These are phyloP conservation scores for Bagarius yarrelli DNA, from an alignment of 2,113 vertebrate species.

Conservation along the genomic window DNA sequence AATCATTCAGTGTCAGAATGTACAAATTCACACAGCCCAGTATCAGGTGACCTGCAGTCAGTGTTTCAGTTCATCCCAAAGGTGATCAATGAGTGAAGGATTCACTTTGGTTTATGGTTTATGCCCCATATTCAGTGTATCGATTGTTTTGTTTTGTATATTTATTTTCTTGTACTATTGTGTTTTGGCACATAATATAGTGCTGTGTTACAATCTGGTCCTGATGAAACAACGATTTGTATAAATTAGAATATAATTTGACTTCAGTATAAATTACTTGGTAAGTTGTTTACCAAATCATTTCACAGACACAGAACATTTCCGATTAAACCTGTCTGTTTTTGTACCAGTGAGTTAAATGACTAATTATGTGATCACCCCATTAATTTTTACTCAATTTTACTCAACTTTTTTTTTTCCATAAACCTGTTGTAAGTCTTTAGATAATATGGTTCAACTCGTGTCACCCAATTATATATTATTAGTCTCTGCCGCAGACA, in stretches of 20 bases:
- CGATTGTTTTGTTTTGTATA: not conserved
- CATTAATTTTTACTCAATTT: no score
- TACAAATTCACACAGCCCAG: no score
- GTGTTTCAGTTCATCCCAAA: no score
- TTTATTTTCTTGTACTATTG: not conserved
- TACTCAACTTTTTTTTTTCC: no score
- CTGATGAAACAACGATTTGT: not conserved
- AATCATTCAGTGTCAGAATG: no score
- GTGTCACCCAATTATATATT: not conserved
- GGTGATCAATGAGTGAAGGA: not conserved
- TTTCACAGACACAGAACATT: not conserved
- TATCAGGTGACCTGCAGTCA: no score
- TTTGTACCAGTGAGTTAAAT: no score
- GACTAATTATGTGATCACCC: not conserved
- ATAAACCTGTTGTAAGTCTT: not conserved
- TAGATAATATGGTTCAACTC: not conserved
- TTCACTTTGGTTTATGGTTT: not conserved
- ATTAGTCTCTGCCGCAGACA: no score
- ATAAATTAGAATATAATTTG: not conserved
- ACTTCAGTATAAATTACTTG: not conserved
- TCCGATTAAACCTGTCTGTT: not conserved
- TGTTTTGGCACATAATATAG: not conserved
- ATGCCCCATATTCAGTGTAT: not conserved
- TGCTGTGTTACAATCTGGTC: not conserved
- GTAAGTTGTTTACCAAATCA: not conserved